Evolutionary conservation across 92 coral and sea anemone species (phyloP).

Genomic region (Palythoa caribaeorum): DNA sequence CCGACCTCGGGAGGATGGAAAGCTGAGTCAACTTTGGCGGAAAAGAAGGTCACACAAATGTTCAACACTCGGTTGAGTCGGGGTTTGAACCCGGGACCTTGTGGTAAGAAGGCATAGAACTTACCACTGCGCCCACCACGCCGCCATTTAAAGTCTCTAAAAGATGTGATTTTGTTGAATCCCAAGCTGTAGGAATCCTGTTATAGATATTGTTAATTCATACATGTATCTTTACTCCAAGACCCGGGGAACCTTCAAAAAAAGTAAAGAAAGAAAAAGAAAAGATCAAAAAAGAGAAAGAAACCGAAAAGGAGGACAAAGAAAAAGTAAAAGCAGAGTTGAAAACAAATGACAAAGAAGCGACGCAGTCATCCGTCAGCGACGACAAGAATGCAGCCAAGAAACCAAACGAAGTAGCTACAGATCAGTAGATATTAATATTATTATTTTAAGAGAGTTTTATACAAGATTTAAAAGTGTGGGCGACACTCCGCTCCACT

Average conservation of each 20-base stretch:
- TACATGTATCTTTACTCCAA: slow-evolving; percentile 1
- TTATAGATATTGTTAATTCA: background rate
- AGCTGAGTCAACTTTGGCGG: too few species aligned
- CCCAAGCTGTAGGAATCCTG: too few species aligned
- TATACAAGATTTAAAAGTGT: slow-evolving; percentile 20
- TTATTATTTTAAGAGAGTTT: slow-evolving; percentile 27
- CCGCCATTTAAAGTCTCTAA: too few species aligned
- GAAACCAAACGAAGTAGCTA: slow-evolving; percentile 29
- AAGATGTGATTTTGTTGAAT: too few species aligned
- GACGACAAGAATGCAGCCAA: slow-evolving; percentile 27
- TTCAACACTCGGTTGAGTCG: too few species aligned
- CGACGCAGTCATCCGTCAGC: background rate
- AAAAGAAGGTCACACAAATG: too few species aligned
- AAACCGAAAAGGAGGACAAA: slow-evolving; percentile 66
- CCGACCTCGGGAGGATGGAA: too few species aligned
- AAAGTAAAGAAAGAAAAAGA: slow-evolving; percentile 79
- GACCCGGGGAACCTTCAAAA: slow-evolving; percentile 82
- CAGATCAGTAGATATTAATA: slow-evolving; percentile 39
- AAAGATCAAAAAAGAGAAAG: slow-evolving; percentile 59
- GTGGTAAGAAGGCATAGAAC: too few species aligned
- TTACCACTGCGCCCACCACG: too few species aligned
- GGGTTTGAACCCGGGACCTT: too few species aligned
- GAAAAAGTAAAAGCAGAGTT: slow-evolving; percentile 49
- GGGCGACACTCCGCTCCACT: slow-evolving; percentile 3
- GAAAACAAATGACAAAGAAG: slow-evolving; percentile 53